These are phyloP conservation scores for Anas platyrhynchos DNA, from an alignment of 2,113 vertebrate genomes.

Conservation along the genomic window DNA sequence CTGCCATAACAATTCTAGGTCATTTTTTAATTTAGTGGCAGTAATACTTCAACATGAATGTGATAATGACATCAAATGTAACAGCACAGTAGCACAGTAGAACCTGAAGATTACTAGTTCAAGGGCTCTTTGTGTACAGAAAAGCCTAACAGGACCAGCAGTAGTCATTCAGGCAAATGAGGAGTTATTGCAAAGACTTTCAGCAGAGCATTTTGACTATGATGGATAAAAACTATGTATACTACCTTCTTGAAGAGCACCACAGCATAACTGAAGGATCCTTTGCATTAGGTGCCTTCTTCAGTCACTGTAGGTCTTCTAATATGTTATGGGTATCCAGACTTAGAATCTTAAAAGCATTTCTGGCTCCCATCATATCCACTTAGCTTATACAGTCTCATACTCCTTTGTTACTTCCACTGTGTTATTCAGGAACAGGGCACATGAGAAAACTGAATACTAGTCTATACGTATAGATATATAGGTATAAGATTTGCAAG, in stretches of 20 bases:
- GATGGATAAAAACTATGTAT: neutral
- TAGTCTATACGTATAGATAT: neutral
- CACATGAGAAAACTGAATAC: neutral
- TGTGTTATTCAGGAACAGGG: fast-evolving
- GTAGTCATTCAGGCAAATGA: neutral
- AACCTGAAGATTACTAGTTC: neutral
- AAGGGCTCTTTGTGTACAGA: neutral
- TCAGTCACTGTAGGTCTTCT: neutral
- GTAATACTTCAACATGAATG: neutral
- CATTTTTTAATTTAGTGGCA: neutral
- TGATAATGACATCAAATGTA: neutral
- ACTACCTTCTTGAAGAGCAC: neutral
- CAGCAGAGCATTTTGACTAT: neutral
- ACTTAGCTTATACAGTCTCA: neutral
- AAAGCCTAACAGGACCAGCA: neutral
- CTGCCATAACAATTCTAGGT: neutral
- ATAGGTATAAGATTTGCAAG: neutral
- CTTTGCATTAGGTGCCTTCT: neutral
- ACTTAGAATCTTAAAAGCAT: neutral
- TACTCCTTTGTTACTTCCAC: neutral
- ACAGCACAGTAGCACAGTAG: neutral
- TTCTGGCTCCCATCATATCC: neutral
- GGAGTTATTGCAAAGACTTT: neutral
- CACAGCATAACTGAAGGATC: neutral
- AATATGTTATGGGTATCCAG: neutral